Conservation (phyloP, 1,140 invertebrate genomes). For the Cepaea nemoralis region DNA sequence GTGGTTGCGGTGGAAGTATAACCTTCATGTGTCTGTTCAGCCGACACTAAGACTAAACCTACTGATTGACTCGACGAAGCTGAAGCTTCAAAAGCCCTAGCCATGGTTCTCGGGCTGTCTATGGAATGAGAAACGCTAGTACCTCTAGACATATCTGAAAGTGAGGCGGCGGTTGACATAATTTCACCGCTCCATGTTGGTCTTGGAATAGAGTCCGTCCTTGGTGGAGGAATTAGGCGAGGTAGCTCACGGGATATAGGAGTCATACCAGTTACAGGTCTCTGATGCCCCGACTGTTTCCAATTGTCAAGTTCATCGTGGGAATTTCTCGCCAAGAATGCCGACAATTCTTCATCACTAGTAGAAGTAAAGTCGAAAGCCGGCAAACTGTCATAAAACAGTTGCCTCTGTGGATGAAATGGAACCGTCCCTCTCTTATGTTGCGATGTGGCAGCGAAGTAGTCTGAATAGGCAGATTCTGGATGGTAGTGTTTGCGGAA, state of each 20-base stretch:
- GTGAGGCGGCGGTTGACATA: too few species aligned
- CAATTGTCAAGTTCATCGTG: not conserved
- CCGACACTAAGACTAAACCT: not conserved
- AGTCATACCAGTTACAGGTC: not conserved
- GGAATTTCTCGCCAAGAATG: not conserved
- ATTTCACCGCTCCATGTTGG: conserved; percentile 25
- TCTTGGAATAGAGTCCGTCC: conserved; percentile 23
- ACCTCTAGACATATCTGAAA: not conserved
- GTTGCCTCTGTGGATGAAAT: not conserved
- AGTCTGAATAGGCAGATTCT: conserved; percentile 41
- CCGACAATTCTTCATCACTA: not conserved
- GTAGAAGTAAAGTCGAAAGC: not conserved
- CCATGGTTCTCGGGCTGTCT: conserved; percentile 2
- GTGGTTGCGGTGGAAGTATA: not conserved
- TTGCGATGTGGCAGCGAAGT: conserved; percentile 12
- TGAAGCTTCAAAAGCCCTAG: not conserved
- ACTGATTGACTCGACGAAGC: not conserved
- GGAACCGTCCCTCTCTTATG: conserved; percentile 15
- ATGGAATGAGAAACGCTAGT: not conserved
- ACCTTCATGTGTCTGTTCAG: not conserved
- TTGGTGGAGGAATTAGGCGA: conserved; percentile 20
- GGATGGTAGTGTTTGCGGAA: conserved; percentile 52
- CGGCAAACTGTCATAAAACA: conserved; percentile 27
- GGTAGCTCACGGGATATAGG: not conserved
- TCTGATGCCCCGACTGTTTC: not conserved